Evolutionary conservation across 35 echinoderm and acorn worm species (phyloP).

Genomic region (Apostichopus japonicus): DNA sequence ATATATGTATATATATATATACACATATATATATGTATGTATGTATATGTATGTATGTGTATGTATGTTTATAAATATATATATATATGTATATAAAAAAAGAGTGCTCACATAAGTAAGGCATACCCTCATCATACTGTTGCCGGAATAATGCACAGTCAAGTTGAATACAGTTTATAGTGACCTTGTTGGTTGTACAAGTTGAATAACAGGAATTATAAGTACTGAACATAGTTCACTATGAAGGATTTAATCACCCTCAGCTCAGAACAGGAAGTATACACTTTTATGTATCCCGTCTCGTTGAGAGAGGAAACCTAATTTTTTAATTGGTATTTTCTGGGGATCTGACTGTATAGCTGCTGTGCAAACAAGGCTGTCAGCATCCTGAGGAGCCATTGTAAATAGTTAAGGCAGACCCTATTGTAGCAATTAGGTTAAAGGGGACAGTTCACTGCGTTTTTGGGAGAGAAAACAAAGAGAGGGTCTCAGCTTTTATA

Average conservation of each 20-base stretch:
- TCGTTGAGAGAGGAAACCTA: constrained; percentile 61
- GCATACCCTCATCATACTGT: too few relatives aligned
- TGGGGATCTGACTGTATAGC: constrained; percentile 37
- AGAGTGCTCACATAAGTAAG: too few relatives aligned
- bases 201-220: constrained; percentile 49
- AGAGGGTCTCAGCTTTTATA: not conserved
- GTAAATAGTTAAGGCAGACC: not conserved
- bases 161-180: constrained; percentile 17
- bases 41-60: too few relatives aligned
- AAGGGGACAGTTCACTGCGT: not conserved
- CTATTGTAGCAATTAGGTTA: constrained; percentile 34
- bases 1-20: too few relatives aligned
- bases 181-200: constrained; percentile 31
- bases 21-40: too few relatives aligned
- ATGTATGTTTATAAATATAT: too few relatives aligned
- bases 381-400: not conserved
- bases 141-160: not conserved
- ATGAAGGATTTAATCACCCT: constrained; percentile 27
- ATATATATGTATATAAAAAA: too few relatives aligned
- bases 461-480: not conserved
- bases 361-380: constrained; percentile 48
- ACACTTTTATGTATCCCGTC: constrained; percentile 63
- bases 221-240: constrained; percentile 51
- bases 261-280: constrained; percentile 41
- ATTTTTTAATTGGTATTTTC: constrained; percentile 60